phyloP scores from a whole-genome alignment of 2,888 invertebrate species.

The Drosophila demipolita region DNA sequence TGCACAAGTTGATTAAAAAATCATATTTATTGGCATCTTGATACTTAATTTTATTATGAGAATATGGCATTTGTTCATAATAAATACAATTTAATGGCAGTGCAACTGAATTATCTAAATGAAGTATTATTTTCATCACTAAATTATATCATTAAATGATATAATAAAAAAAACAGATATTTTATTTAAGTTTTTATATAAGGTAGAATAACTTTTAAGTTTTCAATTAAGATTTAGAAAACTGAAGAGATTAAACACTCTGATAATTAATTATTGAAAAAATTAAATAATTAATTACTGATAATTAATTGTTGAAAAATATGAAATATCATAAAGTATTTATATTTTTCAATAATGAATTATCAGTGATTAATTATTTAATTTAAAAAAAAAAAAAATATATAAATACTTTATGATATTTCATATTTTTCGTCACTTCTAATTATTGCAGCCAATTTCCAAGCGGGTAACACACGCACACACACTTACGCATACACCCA shows the following conservation, averaged over 20 bases:
- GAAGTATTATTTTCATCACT: neutral
- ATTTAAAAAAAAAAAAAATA: no score
- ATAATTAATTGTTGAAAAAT: no score
- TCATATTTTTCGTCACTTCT: neutral
- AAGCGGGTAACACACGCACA: conserved; percentile 24
- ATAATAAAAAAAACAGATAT: neutral
- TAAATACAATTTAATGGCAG: neutral
- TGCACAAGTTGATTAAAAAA: neutral
- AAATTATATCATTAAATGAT: neutral
- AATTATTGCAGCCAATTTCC: conserved; percentile 25
- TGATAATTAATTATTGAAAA: no score
- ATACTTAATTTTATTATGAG: neutral
- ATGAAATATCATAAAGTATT: no score
- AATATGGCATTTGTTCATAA: neutral
- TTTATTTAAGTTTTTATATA: neutral
- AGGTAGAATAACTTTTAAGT: neutral
- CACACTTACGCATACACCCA: neutral
- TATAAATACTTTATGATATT: neutral
- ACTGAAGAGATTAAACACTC: no score
- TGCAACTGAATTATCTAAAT: neutral
- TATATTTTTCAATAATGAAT: no score
- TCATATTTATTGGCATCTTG: neutral
- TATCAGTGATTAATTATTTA: no score
- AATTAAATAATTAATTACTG: no score
- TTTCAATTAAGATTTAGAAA: neutral